phyloP scores from a whole-genome alignment of 2,888 invertebrate genomes.

The Congeria kusceri region DNA sequence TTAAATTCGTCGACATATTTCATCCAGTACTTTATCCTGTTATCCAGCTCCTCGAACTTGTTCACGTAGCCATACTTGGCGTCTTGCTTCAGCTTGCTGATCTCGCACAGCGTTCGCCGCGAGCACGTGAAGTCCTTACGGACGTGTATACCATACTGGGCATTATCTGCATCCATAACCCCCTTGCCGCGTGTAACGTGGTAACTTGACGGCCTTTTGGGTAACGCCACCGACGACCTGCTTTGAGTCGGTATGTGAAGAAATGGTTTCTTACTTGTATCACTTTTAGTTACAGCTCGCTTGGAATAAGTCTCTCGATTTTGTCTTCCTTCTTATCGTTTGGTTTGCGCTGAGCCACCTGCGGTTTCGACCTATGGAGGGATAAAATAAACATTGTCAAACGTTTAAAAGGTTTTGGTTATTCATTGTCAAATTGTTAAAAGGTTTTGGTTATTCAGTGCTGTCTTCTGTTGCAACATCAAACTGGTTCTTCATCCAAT shows the following conservation, averaged over 20 bases:
- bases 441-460: constrained; percentile 13
- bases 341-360: neutral
- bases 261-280: neutral
- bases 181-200: neutral
- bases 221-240: neutral
- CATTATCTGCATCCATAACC: constrained; percentile 29
- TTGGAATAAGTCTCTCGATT: neutral
- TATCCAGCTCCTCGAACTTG: constrained; percentile 59
- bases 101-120: constrained; percentile 60
- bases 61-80: constrained; percentile 61
- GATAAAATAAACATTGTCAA: constrained; percentile 60
- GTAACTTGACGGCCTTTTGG: constrained; percentile 34
- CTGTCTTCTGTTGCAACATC: neutral
- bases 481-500: neutral
- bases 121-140: constrained; percentile 63
- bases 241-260: neutral
- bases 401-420: too few relatives aligned
- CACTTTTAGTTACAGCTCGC: neutral
- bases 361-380: constrained; percentile 40
- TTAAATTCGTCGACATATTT: constrained; percentile 66
- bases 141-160: constrained; percentile 60
- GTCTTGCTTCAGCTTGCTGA: constrained; percentile 65
- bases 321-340: neutral
- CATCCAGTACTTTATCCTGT: constrained; percentile 56
- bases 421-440: too few relatives aligned